Base-by-base conservation (phyloP, 2,888 invertebrate species). In the Sminthurinus aureus region DNA sequence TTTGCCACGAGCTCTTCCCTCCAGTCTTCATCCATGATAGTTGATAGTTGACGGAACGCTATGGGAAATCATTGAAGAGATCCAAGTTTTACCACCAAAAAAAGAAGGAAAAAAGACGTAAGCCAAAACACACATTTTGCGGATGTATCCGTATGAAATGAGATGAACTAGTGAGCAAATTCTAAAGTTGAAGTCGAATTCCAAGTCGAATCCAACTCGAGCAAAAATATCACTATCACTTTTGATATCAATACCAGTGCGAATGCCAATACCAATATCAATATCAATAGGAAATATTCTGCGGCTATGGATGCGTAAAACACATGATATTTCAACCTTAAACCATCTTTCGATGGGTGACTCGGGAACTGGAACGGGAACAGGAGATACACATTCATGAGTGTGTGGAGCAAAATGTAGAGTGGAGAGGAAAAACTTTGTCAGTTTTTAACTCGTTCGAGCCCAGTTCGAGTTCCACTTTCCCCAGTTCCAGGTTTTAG, bases 21-120 rank as follows among this genome's bases (percentile, higher is more conserved):
- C n/a, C n/a, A 64, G 64, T 64, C 64, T 64, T 64, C 38, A 58
- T 58, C 58, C 58, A 58, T 58, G 58, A 58, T 58, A 58, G 58
- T 58, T 58, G 58, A 58, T 58, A 58, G 58, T 58, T 69, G 67
- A n/a, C 71, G 22, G 71, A 71, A 71, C 71, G 71, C 71, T 71
- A 71, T 71, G 71, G 71, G 71, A 71, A 71, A 71, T 71, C 71
- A 71, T 71, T 71, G 26, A 24, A 71, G 15, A 58, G 15, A 58
- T 58, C 58, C 58, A 58, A 58, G 58, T 58, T 6, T 13, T 18
- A 15, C 18, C 58, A 58, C 58, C 58, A 58, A 2, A 2, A 9
- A 58, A 58, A 58, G 18, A 58, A 58, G 9, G 18, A 58, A 58
- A 18, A 9, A 58, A 52, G 13, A 52, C 8, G 13, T 11, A 52